phyloP scores from a whole-genome alignment of 2,113 vertebrate genomes.

The Neomonachus schauinslandi region DNA sequence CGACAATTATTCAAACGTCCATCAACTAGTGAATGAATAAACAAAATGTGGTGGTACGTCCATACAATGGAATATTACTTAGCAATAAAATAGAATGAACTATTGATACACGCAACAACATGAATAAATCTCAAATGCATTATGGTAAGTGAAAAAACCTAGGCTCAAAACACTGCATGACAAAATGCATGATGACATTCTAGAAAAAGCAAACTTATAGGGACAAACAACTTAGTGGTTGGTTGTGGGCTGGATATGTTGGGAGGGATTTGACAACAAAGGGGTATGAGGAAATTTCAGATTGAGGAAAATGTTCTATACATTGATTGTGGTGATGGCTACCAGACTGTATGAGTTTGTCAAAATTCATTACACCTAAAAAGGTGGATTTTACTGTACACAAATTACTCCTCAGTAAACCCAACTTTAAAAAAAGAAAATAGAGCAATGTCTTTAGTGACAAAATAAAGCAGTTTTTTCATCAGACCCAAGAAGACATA shows the following conservation, averaged over 20 bases:
- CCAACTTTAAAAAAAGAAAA: not conserved
- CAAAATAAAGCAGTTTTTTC: not conserved
- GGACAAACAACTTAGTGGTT: not conserved
- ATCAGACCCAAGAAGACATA: constrained; percentile 62
- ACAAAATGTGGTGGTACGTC: not conserved
- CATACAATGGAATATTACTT: not conserved
- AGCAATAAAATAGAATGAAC: not conserved
- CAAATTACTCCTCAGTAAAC: constrained; percentile 6
- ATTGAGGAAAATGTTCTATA: not conserved
- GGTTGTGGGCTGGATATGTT: not conserved
- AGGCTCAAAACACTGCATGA: not conserved
- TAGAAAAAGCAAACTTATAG: not conserved
- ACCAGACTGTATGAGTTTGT: not conserved
- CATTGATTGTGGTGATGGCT: not conserved
- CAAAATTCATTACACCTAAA: not conserved
- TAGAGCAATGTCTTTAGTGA: not conserved
- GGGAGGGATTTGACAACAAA: not conserved
- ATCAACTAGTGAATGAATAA: not conserved
- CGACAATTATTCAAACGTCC: not conserved
- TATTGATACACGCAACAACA: not conserved
- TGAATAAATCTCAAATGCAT: not conserved
- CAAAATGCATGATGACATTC: not conserved
- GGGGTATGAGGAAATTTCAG: not conserved
- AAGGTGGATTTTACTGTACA: not conserved
- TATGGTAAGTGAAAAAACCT: not conserved